Percentiles rank a stretch among this genome's conserved stretches.
Conservation (phyloP, 2,888 invertebrate genomes). For the Apocheima hispidaria region DNA sequence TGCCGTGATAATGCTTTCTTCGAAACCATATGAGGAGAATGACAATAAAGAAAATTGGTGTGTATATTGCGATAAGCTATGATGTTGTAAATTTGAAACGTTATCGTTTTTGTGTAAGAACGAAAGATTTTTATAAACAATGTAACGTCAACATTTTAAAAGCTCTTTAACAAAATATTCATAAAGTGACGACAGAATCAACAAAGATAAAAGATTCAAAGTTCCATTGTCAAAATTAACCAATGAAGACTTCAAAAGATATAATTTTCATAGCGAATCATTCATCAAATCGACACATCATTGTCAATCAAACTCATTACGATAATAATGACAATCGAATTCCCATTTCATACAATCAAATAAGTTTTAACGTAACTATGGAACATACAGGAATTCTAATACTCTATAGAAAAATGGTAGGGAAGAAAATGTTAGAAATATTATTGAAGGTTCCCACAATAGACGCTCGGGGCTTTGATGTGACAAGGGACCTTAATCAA, state of each 20-base stretch:
- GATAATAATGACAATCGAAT: constrained; percentile 29
- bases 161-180: background rate
- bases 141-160: background rate
- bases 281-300: constrained; percentile 31
- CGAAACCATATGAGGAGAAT: constrained; percentile 45
- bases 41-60: constrained; percentile 24
- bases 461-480: constrained; percentile 73
- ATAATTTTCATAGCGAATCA: constrained; percentile 10
- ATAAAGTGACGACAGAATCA: background rate
- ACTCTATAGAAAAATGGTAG: constrained; percentile 30
- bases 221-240: no score
- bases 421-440: constrained; percentile 72
- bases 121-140: background rate
- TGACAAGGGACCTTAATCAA: constrained; percentile 81
- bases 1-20: constrained; percentile 54
- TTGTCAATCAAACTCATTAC: constrained; percentile 31
- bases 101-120: constrained; percentile 14
- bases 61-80: constrained; percentile 13
- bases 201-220: constrained; percentile 5
- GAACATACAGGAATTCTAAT: constrained; percentile 21
- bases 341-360: constrained; percentile 22
- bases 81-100: constrained; percentile 15
- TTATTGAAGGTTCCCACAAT: constrained; percentile 73
- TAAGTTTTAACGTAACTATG: constrained; percentile 33
- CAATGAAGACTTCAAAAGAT: no score